Conservation (phyloP, 2,888 invertebrate species). For the Steinernema carpocapsae region DNA sequence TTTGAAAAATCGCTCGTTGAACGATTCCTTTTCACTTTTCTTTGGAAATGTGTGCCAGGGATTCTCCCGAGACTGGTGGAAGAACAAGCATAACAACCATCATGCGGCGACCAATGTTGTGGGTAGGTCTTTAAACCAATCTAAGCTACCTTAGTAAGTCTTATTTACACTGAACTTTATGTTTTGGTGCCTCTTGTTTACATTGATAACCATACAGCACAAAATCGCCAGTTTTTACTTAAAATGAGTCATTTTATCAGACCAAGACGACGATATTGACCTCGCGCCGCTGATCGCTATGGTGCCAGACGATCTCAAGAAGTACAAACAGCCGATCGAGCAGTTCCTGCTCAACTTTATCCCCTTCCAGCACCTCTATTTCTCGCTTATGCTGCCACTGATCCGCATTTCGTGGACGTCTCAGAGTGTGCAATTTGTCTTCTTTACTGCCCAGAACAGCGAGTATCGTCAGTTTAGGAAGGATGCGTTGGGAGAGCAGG, state of each 20-base stretch:
- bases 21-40: constrained; percentile 57
- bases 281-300: constrained; percentile 65
- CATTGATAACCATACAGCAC: neutral
- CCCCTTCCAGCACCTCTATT: constrained; percentile 67
- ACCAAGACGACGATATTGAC: constrained; percentile 63
- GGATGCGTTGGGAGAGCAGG: constrained; percentile 52
- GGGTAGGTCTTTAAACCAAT: constrained; percentile 39
- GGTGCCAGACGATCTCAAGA: constrained; percentile 62
- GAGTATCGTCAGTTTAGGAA: constrained; percentile 52
- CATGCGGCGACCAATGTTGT: constrained; percentile 68
- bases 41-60: constrained; percentile 65
- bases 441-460: constrained; percentile 50
- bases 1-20: constrained; percentile 51
- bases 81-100: constrained; percentile 68
- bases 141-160: no score
- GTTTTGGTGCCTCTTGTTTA: no score
- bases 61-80: constrained; percentile 68
- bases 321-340: constrained; percentile 62
- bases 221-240: constrained; percentile 33
- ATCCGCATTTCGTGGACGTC: constrained; percentile 63
- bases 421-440: constrained; percentile 62
- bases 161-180: no score
- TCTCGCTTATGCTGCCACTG: constrained; percentile 62
- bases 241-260: constrained; percentile 25
- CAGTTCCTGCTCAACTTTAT: constrained; percentile 57